Conservation (phyloP, 2,888 invertebrate species). For the Craniophora ligustri region DNA sequence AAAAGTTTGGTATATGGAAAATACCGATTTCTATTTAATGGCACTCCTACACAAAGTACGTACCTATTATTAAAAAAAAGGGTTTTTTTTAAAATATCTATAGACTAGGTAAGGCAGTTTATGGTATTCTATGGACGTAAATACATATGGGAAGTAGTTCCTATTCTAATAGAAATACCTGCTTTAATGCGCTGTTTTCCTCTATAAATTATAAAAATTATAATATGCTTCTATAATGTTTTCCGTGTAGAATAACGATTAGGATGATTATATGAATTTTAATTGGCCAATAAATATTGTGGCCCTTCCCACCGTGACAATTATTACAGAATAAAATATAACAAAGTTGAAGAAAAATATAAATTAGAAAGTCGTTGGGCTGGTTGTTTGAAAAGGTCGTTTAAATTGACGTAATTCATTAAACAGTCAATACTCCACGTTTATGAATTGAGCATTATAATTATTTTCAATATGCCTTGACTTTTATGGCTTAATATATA, state of each 20-base stretch:
- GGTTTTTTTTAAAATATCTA: too few species aligned
- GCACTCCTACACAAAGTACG: too few species aligned
- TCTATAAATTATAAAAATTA: slow-evolving; percentile 1
- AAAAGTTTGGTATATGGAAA: too few species aligned
- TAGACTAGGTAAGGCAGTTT: too few species aligned
- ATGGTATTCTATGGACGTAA: too few species aligned
- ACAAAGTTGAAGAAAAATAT: slow-evolving; percentile 39
- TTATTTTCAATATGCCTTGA: slow-evolving; percentile 30
- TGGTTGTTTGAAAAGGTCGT: slow-evolving; percentile 13
- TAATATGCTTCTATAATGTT: slow-evolving; percentile 5
- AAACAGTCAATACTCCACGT: slow-evolving; percentile 22
- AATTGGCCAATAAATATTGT: slow-evolving; percentile 27
- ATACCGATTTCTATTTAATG: too few species aligned
- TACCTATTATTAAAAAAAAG: too few species aligned
- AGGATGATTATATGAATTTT: slow-evolving; percentile 18
- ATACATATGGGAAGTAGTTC: too few species aligned
- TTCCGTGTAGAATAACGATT: slow-evolving; percentile 2
- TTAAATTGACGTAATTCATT: slow-evolving; percentile 28
- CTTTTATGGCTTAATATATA: slow-evolving; percentile 28
- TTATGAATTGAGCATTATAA: slow-evolving; percentile 32
- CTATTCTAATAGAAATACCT: too few species aligned
- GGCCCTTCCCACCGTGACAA: slow-evolving; percentile 20
- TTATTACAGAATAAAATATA: slow-evolving; percentile 29
- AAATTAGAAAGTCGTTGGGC: slow-evolving; percentile 32
- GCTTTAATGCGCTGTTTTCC: not conserved